Conservation (phyloP, 2,888 invertebrate genomes). For the Brenthis ino region DNA sequence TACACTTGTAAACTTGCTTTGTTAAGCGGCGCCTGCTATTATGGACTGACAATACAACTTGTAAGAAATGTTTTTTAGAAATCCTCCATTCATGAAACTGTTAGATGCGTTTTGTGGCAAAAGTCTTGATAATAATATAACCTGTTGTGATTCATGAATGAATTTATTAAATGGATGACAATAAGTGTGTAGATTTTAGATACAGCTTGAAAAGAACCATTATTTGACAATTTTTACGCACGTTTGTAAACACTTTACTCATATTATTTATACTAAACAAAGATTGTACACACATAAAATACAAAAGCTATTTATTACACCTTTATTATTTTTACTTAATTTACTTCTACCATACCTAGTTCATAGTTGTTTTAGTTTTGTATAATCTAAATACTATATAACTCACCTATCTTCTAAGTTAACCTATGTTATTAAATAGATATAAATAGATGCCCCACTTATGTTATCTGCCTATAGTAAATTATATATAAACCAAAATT, state of each 20-base stretch:
- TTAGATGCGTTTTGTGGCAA: constrained; percentile 73
- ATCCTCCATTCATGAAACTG: constrained; percentile 76
- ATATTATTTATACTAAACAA: neutral
- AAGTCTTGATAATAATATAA: constrained; percentile 70
- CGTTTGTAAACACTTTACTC: neutral
- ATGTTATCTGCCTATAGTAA: too few species aligned
- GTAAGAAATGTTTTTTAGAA: constrained; percentile 81
- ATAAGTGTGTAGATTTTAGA: constrained; percentile 1
- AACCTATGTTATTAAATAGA: too few species aligned
- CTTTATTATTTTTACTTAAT: too few species aligned
- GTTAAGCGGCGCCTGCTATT: constrained; percentile 78
- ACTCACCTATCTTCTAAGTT: too few species aligned
- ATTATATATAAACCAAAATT: too few species aligned
- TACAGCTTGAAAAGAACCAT: constrained; percentile 2
- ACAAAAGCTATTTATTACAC: too few species aligned
- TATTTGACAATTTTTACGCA: neutral
- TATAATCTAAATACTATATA: too few species aligned
- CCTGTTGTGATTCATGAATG: constrained; percentile 65
- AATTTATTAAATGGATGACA: constrained; percentile 50
- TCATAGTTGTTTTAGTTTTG: too few species aligned
- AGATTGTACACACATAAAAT: too few species aligned
- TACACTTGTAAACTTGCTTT: constrained; percentile 80
- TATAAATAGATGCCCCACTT: too few species aligned
- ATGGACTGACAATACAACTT: constrained; percentile 79
- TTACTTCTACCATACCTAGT: too few species aligned